Evolutionary conservation across 2,113 vertebrate genomes (phyloP).

Genomic region (Pungitius pungitius): DNA sequence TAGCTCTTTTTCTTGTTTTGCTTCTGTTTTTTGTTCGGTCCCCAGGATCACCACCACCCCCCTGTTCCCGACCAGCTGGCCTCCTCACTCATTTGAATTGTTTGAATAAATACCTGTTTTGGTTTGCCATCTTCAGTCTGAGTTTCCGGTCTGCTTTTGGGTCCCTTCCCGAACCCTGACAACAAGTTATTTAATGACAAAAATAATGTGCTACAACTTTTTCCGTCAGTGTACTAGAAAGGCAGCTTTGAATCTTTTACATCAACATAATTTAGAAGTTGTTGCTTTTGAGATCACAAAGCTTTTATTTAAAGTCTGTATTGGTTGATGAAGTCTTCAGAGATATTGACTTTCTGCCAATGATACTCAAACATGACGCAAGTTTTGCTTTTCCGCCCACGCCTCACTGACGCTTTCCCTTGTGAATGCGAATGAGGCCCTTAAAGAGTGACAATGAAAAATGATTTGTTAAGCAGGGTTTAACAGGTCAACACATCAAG

Average conservation of each 20-base stretch:
- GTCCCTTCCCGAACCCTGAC: no score
- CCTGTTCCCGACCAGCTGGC: no score
- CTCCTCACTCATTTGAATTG: no score
- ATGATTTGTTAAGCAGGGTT: constrained; percentile 42
- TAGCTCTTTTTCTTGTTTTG: no score
- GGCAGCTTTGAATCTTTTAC: not conserved
- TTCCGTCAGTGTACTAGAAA: not conserved
- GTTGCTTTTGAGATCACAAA: constrained; percentile 43
- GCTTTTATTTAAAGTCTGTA: constrained; percentile 33
- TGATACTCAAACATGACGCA: constrained; percentile 72
- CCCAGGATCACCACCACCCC: no score
- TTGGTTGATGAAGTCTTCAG: constrained; percentile 43
- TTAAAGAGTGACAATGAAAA: constrained; percentile 26
- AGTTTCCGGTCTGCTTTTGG: no score
- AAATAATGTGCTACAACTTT: no score
- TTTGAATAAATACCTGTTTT: no score
- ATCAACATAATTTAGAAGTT: constrained; percentile 5
- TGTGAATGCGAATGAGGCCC: constrained; percentile 30
- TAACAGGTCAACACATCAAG: constrained; percentile 48
- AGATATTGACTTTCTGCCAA: constrained; percentile 65
- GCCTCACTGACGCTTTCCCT: constrained; percentile 35
- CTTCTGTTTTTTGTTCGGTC: no score
- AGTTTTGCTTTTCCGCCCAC: constrained; percentile 35
- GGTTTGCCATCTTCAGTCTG: no score
- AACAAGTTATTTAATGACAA: no score